Evolutionary conservation across 1,140 invertebrate species (phyloP).

Genomic region (Eriocheir sinensis): DNA sequence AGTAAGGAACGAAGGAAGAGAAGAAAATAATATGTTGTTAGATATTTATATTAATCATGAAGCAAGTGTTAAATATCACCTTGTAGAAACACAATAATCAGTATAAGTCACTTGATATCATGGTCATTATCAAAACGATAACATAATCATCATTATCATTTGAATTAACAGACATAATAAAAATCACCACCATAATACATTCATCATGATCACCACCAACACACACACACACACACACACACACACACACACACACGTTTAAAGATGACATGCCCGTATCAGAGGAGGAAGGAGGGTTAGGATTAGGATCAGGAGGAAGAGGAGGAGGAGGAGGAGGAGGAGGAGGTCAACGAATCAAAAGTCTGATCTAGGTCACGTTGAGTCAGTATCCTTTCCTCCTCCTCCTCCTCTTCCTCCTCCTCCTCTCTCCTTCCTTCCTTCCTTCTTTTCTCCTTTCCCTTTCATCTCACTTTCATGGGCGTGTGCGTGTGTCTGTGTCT

Average conservation of each 20-base stretch:
- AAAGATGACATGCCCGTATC: not conserved
- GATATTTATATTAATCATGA: not conserved
- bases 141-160: not conserved
- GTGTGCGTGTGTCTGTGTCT: too few species aligned
- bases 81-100: not conserved
- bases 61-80: not conserved
- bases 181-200: not conserved
- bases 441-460: too few species aligned
- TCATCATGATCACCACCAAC: not conserved
- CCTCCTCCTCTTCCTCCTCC: too few species aligned
- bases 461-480: too few species aligned
- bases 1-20: not conserved
- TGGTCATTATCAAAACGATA: not conserved
- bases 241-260: not conserved
- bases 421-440: too few species aligned
- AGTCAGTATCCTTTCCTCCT: not conserved
- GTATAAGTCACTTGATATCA: too few species aligned
- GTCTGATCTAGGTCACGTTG: not conserved
- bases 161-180: not conserved
- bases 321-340: conserved; percentile 18
- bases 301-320: not conserved
- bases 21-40: too few species aligned
- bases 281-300: not conserved
- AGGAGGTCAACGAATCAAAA: conserved; percentile 15
- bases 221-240: conserved; percentile 46